phyloP scores from a whole-genome alignment of 1,140 invertebrate species.

The Metaphire vulgaris region DNA sequence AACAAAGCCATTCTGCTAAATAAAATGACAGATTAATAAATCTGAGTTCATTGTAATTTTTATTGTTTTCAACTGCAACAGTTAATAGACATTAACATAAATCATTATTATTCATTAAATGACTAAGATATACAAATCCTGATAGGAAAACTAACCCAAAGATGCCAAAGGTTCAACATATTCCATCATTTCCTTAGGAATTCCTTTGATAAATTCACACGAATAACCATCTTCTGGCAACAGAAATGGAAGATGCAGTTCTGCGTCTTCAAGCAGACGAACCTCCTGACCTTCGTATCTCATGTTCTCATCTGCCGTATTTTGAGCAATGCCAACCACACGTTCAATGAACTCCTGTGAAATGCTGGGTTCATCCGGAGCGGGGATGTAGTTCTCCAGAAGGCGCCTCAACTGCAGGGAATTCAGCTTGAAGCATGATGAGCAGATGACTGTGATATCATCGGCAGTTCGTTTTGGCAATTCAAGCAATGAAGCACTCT shows the following conservation, averaged over 20 bases:
- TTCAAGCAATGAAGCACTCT: constrained; percentile 58
- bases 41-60: no score
- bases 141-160: no score
- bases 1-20: no score
- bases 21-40: no score
- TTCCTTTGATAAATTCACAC: constrained; percentile 86
- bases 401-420: constrained; percentile 71
- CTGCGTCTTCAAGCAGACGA: constrained; percentile 32
- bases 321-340: constrained; percentile 73
- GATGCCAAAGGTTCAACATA: constrained; percentile 81
- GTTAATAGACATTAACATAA: no score
- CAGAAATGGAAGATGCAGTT: constrained; percentile 78
- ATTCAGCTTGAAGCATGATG: constrained; percentile 96
- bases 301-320: constrained; percentile 83
- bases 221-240: constrained; percentile 97
- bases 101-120: no score
- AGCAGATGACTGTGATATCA: constrained; percentile 78
- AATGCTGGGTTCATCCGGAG: constrained; percentile 60
- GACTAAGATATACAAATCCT: no score
- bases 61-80: no score
- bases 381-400: constrained; percentile 72
- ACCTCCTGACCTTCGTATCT: constrained; percentile 82
- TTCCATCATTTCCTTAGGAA: constrained; percentile 84
- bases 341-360: constrained; percentile 52
- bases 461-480: constrained; percentile 75